Evolutionary conservation across 2,797 vertebrate species (phyloP).

Genomic region (Pseudochirops corinnae): DNA sequence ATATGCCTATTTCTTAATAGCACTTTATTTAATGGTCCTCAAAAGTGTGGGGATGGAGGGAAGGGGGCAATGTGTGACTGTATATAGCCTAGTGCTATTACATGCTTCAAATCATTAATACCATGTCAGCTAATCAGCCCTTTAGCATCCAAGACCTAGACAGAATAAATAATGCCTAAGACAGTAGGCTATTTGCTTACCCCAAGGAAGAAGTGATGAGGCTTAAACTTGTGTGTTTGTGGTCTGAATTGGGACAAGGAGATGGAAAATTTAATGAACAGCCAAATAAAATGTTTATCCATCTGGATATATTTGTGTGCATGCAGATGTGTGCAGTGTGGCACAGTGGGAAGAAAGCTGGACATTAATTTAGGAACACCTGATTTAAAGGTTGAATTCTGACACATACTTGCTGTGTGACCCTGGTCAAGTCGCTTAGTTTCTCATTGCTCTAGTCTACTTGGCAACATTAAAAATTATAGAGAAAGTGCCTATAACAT

Average conservation of each 20-base stretch:
- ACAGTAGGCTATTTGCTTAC: not conserved
- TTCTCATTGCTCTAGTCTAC: not conserved
- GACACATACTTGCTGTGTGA: not conserved
- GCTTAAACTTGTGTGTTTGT: not conserved
- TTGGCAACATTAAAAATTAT: not conserved
- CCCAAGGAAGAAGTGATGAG: not conserved
- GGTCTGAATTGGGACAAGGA: not conserved
- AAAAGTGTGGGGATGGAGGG: not conserved
- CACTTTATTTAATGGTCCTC: not conserved
- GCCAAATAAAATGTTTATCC: not conserved
- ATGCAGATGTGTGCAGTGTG: not conserved
- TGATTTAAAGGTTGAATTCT: not conserved
- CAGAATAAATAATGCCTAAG: not conserved
- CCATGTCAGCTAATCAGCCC: not conserved
- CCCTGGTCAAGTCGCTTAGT: not conserved
- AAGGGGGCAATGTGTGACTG: not conserved
- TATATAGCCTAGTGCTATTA: not conserved
- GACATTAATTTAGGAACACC: not conserved
- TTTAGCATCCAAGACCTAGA: not conserved
- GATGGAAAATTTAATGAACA: not conserved
- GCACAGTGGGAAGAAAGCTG: not conserved
- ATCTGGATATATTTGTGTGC: not conserved
- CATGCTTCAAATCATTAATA: not conserved
- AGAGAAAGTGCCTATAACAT: not conserved
- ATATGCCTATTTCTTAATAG: not conserved